Percentiles rank a stretch among this genome's conserved stretches.
These are phyloP conservation scores for human (Homo sapiens) DNA, from an alignment of 2,113 vertebrate species.

Conservation along the genomic window DNA sequence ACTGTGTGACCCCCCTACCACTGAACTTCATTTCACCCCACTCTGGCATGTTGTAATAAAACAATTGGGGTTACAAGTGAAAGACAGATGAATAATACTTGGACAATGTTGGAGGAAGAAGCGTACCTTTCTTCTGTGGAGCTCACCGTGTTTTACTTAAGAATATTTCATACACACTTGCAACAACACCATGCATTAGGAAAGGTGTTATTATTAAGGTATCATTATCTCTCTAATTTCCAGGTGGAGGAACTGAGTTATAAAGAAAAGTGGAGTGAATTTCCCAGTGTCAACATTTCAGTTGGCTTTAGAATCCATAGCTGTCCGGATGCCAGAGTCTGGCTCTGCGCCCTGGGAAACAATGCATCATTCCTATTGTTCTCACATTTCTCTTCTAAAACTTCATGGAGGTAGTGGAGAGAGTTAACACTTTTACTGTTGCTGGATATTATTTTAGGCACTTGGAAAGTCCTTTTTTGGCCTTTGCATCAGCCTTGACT, in stretches of 20 bases:
- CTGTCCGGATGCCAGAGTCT: not conserved
- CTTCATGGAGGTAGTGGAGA: not conserved
- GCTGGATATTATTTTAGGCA: not conserved
- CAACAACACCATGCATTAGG: not conserved
- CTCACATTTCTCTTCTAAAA: not conserved
- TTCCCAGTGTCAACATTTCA: slow-evolving; percentile 42
- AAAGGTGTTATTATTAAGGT: slow-evolving; percentile 20
- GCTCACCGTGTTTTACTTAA: not conserved
- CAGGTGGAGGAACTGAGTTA: slow-evolving; percentile 39
- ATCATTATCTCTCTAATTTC: slow-evolving; percentile 49
- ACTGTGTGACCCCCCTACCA: no score
- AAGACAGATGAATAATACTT: not conserved
- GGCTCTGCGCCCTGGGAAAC: not conserved
- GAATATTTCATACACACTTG: not conserved
- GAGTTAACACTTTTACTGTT: not conserved
- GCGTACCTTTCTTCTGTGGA: not conserved
- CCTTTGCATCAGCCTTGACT: not conserved
- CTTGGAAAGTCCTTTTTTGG: not conserved
- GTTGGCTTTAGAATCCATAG: slow-evolving; percentile 24
- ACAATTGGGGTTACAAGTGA: not conserved
- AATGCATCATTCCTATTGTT: not conserved
- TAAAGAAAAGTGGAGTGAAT: not conserved
- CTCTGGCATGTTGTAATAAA: not conserved
- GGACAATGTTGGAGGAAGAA: not conserved
- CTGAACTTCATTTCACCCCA: not conserved